A percentile compares a stretch with the other conserved stretches of the same genome.
These are phyloP conservation scores for Drosophila murphyi DNA, from an alignment of 1,140 invertebrate genomes.

Conservation along the genomic window DNA sequence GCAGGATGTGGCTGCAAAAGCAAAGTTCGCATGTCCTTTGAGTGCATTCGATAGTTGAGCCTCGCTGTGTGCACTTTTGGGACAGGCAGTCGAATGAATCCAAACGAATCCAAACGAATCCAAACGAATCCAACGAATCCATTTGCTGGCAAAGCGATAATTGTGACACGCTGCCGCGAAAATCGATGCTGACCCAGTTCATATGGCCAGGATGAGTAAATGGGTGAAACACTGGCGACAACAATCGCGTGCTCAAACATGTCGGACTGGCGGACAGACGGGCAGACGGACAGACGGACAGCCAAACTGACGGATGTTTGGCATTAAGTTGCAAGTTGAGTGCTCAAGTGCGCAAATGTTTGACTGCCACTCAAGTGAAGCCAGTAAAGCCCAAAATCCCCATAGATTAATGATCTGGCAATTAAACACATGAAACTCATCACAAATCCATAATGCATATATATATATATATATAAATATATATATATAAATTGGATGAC, in stretches of 20 bases:
- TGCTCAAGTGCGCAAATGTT: constrained; percentile 64
- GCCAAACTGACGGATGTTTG: constrained; percentile 55
- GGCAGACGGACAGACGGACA: not conserved
- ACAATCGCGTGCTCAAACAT: constrained; percentile 1
- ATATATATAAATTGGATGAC: not conserved
- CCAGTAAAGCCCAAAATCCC: not conserved
- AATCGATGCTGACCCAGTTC: constrained; percentile 81
- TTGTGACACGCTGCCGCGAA: constrained; percentile 76
- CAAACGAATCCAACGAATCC: constrained; percentile 13
- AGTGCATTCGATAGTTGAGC: constrained; percentile 42
- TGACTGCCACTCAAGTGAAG: constrained; percentile 71
- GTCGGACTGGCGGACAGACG: not conserved
- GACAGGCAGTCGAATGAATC: not conserved
- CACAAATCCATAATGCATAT: constrained; percentile 56
- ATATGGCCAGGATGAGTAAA: constrained; percentile 25
- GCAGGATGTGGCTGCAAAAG: constrained; percentile 47
- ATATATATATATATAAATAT: not conserved
- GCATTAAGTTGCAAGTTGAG: constrained; percentile 77
- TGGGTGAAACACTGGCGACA: constrained; percentile 26
- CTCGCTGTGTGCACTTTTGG: constrained; percentile 17
- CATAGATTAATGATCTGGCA: constrained; percentile 70
- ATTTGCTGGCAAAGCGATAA: constrained; percentile 48
- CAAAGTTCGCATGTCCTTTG: constrained; percentile 38
- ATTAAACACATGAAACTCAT: constrained; percentile 61
- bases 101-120: constrained; percentile 25